Conservation (phyloP, 2,888 invertebrate genomes). For the Celastrina argiolus region DNA sequence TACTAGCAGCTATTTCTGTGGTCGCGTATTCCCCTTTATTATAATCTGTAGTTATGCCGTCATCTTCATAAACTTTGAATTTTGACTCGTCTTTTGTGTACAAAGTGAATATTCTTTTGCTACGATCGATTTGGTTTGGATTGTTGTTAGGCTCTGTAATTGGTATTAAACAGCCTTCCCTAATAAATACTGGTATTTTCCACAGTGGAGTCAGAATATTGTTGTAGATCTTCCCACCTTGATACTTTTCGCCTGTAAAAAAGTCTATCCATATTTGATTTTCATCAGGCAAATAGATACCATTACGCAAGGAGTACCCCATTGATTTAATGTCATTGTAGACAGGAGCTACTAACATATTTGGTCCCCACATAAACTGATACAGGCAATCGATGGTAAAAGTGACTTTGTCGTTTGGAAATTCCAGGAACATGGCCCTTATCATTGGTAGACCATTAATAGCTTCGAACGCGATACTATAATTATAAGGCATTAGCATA, state of each 20-base stretch:
- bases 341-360: conserved; percentile 62
- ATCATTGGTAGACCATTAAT: conserved; percentile 60
- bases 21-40: conserved; percentile 45
- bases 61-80: conserved; percentile 63
- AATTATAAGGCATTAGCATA: conserved; percentile 66
- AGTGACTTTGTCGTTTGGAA: conserved; percentile 48
- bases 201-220: conserved; percentile 55
- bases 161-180: conserved; percentile 66
- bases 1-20: conserved; percentile 47
- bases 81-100: conserved; percentile 53
- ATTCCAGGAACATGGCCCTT: conserved; percentile 67
- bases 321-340: conserved; percentile 43
- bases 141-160: conserved; percentile 63
- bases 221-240: conserved; percentile 62
- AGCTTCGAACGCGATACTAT: conserved; percentile 56
- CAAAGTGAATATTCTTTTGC: conserved; percentile 51
- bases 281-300: conserved; percentile 55
- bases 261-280: conserved; percentile 64
- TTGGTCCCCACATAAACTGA: conserved; percentile 72
- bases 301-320: conserved; percentile 47
- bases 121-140: conserved; percentile 53
- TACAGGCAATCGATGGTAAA: conserved; percentile 63
- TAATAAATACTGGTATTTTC: conserved; percentile 65
- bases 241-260: conserved; percentile 61
- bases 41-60: conserved; percentile 57